Evolutionary conservation across 1,140 invertebrate genomes (phyloP).

Genomic region (Melipona quadrifasciata): DNA sequence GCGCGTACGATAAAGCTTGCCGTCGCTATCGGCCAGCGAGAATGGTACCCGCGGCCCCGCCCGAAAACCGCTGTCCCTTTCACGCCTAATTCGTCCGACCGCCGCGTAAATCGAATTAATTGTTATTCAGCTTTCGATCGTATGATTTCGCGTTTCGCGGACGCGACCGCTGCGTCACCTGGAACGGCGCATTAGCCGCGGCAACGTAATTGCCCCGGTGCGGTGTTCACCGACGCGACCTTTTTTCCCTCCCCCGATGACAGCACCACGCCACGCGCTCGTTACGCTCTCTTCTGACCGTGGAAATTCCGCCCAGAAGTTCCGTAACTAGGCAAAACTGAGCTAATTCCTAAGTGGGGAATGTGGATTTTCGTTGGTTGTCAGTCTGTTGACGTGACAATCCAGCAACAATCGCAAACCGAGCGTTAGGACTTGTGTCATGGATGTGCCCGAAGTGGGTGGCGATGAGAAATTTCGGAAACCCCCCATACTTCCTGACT

Average conservation of each 20-base stretch:
- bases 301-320: conserved; percentile 12
- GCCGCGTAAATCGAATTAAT: conserved; percentile 61
- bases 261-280: conserved; percentile 10
- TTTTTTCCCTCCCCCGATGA: neutral
- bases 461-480: too few relatives aligned
- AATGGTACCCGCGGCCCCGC: conserved; percentile 5
- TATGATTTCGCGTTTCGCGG: conserved; percentile 37
- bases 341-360: too few relatives aligned
- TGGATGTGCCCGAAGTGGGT: too few relatives aligned
- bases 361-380: neutral
- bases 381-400: neutral
- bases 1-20: conserved; percentile 50
- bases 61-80: conserved; percentile 69
- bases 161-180: conserved; percentile 1
- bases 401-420: too few relatives aligned
- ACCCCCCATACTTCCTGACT: too few relatives aligned
- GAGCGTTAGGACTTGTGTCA: too few relatives aligned
- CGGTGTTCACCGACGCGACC: conserved; percentile 1
- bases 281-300: conserved; percentile 13
- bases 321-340: too few relatives aligned
- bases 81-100: conserved; percentile 57
- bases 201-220: conserved; percentile 28
- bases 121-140: conserved; percentile 56
- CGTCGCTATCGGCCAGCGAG: too few relatives aligned
- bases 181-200: conserved; percentile 33